These are phyloP conservation scores for Cataglyphis rosenhaueri DNA, from an alignment of 2,888 invertebrate genomes.

Conservation along the genomic window DNA sequence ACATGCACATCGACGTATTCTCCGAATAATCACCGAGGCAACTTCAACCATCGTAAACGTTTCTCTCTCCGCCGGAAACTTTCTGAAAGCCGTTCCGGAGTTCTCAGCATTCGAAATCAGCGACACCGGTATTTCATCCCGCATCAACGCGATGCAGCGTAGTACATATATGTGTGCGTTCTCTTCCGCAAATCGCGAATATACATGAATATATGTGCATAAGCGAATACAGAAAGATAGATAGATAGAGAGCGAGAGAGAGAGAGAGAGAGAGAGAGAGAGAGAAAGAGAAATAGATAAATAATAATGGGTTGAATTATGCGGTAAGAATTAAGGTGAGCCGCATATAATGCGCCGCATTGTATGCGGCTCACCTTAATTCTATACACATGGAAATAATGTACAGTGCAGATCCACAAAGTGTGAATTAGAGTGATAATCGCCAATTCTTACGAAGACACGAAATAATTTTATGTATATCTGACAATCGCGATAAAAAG, in stretches of 20 bases:
- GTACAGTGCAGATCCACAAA: slow-evolving; percentile 42
- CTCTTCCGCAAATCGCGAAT: slow-evolving; percentile 28
- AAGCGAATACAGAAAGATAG: background rate
- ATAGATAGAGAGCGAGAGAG: background rate
- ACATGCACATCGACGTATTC: slow-evolving; percentile 32
- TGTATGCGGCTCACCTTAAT: slow-evolving; percentile 60
- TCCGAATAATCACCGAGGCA: slow-evolving; percentile 27
- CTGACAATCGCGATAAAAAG: background rate
- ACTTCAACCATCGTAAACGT: slow-evolving; percentile 46
- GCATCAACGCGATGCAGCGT: slow-evolving; percentile 30
- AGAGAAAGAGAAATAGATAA: background rate
- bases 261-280: background rate
- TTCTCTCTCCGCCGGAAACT: slow-evolving; percentile 29
- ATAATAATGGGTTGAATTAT: slow-evolving; percentile 57
- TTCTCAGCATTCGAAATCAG: slow-evolving; percentile 43
- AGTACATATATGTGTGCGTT: background rate
- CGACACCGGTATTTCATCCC: slow-evolving; percentile 42
- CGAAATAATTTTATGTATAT: background rate
- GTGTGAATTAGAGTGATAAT: background rate
- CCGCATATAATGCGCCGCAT: slow-evolving; percentile 49
- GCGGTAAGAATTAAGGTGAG: slow-evolving; percentile 54
- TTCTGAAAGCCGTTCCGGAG: slow-evolving; percentile 38
- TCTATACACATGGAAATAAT: slow-evolving; percentile 77
- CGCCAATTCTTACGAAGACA: background rate
- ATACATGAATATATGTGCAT: slow-evolving; percentile 27